Conservation (phyloP, 1,140 invertebrate species). For the Leptinotarsa lineolata region DNA sequence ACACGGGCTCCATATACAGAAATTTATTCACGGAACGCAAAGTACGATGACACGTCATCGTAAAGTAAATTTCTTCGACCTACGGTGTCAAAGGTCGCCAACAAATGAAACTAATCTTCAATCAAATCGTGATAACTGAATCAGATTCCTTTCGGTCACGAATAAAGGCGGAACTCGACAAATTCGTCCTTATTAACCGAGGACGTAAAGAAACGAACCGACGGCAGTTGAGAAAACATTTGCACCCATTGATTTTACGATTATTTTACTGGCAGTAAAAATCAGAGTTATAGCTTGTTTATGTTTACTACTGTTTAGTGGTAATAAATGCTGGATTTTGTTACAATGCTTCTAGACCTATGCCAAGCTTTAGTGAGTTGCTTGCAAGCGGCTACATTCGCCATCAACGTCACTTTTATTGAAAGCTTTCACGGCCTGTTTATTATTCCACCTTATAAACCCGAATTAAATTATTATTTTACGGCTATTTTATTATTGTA, state of each 20-base stretch:
- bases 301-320: slow-evolving; percentile 56
- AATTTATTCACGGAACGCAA: not conserved
- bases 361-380: slow-evolving; percentile 46
- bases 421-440: slow-evolving; percentile 54
- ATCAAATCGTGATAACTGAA: slow-evolving; percentile 41
- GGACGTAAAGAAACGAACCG: not conserved
- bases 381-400: slow-evolving; percentile 34
- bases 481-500: slow-evolving; percentile 37
- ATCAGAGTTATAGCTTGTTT: slow-evolving; percentile 57
- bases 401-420: slow-evolving; percentile 54
- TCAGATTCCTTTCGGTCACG: slow-evolving; percentile 37
- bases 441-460: slow-evolving; percentile 49
- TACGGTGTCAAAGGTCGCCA: slow-evolving; percentile 18
- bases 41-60: not conserved
- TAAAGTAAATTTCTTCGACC: slow-evolving; percentile 7
- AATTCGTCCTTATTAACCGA: slow-evolving; percentile 18
- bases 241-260: slow-evolving; percentile 56
- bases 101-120: slow-evolving; percentile 17
- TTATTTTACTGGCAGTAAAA: slow-evolving; percentile 55
- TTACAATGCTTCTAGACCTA: slow-evolving; percentile 54
- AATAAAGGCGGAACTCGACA: slow-evolving; percentile 33
- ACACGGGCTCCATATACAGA: not conserved
- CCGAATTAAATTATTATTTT: slow-evolving; percentile 39
- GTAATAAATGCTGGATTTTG: slow-evolving; percentile 56
- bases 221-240: slow-evolving; percentile 36